These are phyloP conservation scores for Biston betularia DNA, from an alignment of 2,888 invertebrate species.

Conservation along the genomic window DNA sequence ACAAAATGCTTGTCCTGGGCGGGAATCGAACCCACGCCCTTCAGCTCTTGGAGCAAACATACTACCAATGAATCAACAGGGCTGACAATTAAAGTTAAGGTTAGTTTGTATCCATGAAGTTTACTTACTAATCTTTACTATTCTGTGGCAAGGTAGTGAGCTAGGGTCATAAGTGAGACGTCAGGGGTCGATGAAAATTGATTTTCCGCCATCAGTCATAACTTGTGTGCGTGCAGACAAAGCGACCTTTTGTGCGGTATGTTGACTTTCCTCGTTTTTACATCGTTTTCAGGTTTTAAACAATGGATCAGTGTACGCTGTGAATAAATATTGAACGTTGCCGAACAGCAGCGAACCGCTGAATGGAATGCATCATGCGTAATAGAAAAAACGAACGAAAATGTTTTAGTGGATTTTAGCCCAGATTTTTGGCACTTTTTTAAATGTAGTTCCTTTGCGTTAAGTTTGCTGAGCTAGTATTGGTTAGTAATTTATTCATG, in stretches of 20 bases:
- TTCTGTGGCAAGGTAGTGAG: slow-evolving; percentile 28
- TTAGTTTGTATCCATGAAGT: neutral
- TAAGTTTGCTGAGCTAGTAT: too few relatives aligned
- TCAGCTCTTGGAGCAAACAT: too few relatives aligned
- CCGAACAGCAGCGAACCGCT: slow-evolving; percentile 35
- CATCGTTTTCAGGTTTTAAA: slow-evolving; percentile 30
- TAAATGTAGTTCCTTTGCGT: too few relatives aligned
- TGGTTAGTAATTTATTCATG: too few relatives aligned
- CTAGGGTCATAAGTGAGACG: slow-evolving; percentile 76
- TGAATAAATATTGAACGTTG: slow-evolving; percentile 23
- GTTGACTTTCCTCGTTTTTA: slow-evolving; percentile 45
- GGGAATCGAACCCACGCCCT: too few relatives aligned
- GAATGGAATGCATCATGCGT: slow-evolving; percentile 41
- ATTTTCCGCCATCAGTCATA: slow-evolving; percentile 82
- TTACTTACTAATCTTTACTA: neutral
- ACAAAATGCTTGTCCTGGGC: too few relatives aligned
- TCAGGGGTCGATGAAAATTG: slow-evolving; percentile 81
- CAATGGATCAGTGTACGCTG: slow-evolving; percentile 35
- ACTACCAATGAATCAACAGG: too few relatives aligned
- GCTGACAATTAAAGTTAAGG: too few relatives aligned
- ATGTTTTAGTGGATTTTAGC: slow-evolving; percentile 9
- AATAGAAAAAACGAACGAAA: slow-evolving; percentile 37
- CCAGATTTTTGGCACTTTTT: slow-evolving; percentile 11
- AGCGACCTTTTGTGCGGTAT: slow-evolving; percentile 52
- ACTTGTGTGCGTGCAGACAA: slow-evolving; percentile 63